A percentile compares a stretch with the other conserved stretches of the same genome.
Evolutionary conservation across 1,140 invertebrate genomes (phyloP).

Genomic region (Cylas formicarius): DNA sequence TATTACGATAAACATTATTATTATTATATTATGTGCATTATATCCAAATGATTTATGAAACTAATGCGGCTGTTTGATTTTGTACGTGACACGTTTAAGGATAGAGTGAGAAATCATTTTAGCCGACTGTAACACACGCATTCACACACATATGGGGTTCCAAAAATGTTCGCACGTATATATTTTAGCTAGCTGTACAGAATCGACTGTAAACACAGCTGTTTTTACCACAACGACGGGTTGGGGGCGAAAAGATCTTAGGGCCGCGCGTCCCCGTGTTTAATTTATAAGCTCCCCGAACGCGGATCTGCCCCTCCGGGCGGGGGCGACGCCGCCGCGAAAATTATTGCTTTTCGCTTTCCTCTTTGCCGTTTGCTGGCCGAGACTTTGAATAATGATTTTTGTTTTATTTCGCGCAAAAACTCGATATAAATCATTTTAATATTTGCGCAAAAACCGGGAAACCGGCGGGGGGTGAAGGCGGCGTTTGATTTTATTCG

Average conservation of each 20-base stretch:
- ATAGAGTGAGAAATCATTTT: too few relatives aligned
- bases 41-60: too few relatives aligned
- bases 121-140: too few relatives aligned
- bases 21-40: too few relatives aligned
- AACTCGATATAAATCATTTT: constrained; percentile 23
- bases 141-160: too few relatives aligned
- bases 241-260: constrained; percentile 14
- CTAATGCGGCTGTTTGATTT: too few relatives aligned
- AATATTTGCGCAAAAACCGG: constrained; percentile 15
- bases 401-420: constrained; percentile 29
- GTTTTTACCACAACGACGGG: constrained; percentile 22
- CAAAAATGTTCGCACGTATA: too few relatives aligned
- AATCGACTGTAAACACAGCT: constrained; percentile 27
- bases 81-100: too few relatives aligned
- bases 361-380: constrained; percentile 17
- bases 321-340: constrained; percentile 15
- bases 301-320: neutral
- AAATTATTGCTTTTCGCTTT: constrained; percentile 31
- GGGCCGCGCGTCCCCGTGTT: too few relatives aligned
- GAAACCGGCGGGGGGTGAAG: constrained; percentile 6
- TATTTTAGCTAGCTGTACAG: too few relatives aligned
- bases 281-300: constrained; percentile 23
- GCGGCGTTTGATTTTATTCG: constrained; percentile 9
- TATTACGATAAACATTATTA: too few relatives aligned
- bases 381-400: constrained; percentile 32